Percentiles rank a stretch among this genome's conserved stretches.
Evolutionary conservation across 2,113 vertebrate species (phyloP).

Genomic region (Lepisosteus osseus): DNA sequence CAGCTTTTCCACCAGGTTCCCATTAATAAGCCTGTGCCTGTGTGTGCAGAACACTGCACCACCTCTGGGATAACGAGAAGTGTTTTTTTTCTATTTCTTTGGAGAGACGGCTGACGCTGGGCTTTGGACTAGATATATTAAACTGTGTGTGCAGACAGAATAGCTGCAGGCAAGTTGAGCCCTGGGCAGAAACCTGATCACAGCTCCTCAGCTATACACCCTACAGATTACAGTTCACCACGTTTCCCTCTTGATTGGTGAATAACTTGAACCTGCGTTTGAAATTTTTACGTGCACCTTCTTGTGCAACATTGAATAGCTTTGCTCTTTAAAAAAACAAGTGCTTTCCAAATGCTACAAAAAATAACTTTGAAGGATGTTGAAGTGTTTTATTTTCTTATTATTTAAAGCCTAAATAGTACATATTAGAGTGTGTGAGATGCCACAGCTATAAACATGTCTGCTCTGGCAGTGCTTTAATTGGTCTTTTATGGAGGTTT

Average conservation of each 20-base stretch:
- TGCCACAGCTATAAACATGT: conserved; percentile 30
- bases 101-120: not conserved
- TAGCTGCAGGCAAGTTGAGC: not conserved
- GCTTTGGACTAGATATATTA: not conserved
- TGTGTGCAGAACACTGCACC: not conserved
- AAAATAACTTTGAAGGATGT: too few species aligned
- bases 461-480: conserved; percentile 36
- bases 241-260: too few species aligned
- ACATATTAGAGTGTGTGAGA: conserved; percentile 24
- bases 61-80: too few species aligned
- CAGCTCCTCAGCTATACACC: not conserved
- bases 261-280: too few species aligned
- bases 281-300: too few species aligned
- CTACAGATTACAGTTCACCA: not conserved
- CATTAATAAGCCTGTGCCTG: not conserved
- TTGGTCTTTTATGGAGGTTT: conserved; percentile 19
- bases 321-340: too few species aligned
- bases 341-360: too few species aligned
- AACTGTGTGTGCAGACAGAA: not conserved
- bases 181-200: not conserved
- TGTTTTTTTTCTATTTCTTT: too few species aligned
- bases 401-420: too few species aligned
- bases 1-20: not conserved
- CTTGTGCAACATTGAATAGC: too few species aligned
- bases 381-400: too few species aligned